phyloP scores from a whole-genome alignment of 2,797 vertebrate species.

The Darevskia nairensis region DNA sequence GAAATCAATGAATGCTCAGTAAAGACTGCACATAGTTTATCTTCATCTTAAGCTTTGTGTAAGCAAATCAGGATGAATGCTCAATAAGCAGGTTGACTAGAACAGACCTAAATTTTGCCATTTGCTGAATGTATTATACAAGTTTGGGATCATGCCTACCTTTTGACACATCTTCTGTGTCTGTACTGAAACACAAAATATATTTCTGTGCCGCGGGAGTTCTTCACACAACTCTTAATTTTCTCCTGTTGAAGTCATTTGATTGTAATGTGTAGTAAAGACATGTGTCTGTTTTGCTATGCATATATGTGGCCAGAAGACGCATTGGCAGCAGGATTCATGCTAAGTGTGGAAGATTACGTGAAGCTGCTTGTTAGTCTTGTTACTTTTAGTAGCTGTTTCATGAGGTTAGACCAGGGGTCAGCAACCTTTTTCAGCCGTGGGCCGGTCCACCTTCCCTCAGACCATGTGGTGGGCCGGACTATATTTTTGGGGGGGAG shows the following conservation, averaged over 20 bases:
- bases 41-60: too few species aligned
- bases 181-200: background rate
- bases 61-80: too few species aligned
- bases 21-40: too few species aligned
- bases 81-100: too few species aligned
- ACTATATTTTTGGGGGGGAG: too few species aligned
- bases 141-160: background rate
- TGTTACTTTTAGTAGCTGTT: background rate
- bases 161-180: conserved; percentile 2
- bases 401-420: background rate
- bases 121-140: background rate
- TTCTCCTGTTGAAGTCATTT: background rate
- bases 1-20: too few species aligned
- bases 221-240: background rate
- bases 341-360: background rate
- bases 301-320: background rate
- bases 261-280: background rate
- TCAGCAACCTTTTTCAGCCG: too few species aligned
- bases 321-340: background rate
- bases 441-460: too few species aligned
- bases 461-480: too few species aligned
- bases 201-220: background rate
- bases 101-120: background rate
- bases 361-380: background rate
- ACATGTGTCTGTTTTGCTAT: background rate